phyloP scores from a whole-genome alignment of 2,888 invertebrate species.

The Pollenia labialis region DNA sequence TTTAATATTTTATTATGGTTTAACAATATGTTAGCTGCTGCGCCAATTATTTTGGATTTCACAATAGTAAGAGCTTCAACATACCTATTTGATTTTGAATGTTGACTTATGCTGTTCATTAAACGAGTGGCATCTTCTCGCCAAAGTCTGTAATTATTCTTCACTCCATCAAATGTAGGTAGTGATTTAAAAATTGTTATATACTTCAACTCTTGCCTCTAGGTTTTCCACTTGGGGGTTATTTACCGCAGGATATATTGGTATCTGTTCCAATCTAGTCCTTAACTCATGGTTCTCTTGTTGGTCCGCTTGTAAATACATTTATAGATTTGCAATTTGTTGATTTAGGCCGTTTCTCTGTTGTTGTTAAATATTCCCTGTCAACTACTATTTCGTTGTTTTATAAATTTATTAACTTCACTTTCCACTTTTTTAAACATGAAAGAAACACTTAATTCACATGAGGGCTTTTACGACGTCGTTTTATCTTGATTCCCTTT shows the following conservation, averaged over 20 bases:
- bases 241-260: not conserved
- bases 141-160: not conserved
- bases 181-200: constrained; percentile 12
- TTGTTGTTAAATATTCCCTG: too few relatives aligned
- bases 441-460: too few relatives aligned
- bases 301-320: not conserved
- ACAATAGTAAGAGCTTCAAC: not conserved
- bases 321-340: not conserved
- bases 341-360: constrained; percentile 4
- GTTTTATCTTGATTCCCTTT: too few relatives aligned
- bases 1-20: not conserved
- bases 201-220: not conserved
- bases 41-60: not conserved
- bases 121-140: too few relatives aligned
- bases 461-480: too few relatives aligned
- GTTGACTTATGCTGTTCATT: too few relatives aligned
- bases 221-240: not conserved
- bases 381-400: too few relatives aligned
- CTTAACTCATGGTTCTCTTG: not conserved
- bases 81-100: too few relatives aligned
- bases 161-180: not conserved
- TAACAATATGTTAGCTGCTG: constrained; percentile 6
- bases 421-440: too few relatives aligned
- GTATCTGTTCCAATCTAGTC: not conserved
- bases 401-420: too few relatives aligned